Evolutionary conservation across 2,113 vertebrate genomes (phyloP).

Genomic region (Malurus melanocephalus): DNA sequence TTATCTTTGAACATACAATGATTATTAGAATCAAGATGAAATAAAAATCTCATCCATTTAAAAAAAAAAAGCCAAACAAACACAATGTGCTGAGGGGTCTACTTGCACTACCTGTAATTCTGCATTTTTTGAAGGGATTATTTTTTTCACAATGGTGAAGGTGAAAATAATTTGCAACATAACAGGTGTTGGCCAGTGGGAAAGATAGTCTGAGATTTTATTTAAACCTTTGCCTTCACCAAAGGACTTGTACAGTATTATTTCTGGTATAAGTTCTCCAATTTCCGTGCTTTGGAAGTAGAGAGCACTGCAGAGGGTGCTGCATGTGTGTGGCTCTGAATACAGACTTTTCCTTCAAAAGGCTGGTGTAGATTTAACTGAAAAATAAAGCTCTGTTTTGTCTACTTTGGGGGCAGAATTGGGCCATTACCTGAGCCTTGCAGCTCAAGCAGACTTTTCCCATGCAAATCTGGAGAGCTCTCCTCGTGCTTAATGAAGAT

Average conservation of each 20-base stretch:
- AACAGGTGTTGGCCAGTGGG: not conserved
- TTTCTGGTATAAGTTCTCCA: not conserved
- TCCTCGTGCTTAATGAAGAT: conserved; percentile 9
- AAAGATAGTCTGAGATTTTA: not conserved
- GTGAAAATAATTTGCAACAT: not conserved
- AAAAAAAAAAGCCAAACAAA: not conserved
- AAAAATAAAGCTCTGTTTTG: conserved; percentile 30
- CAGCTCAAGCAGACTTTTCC: conserved; percentile 16
- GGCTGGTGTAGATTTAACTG: not conserved
- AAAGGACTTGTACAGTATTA: not conserved
- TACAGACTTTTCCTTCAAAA: not conserved
- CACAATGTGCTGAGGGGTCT: not conserved
- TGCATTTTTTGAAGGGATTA: not conserved
- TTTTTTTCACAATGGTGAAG: not conserved
- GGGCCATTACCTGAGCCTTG: conserved; percentile 8
- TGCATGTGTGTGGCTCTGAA: not conserved
- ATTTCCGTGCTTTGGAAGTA: not conserved
- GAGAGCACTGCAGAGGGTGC: not conserved
- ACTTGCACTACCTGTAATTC: not conserved
- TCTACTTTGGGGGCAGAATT: conserved; percentile 7
- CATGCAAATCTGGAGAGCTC: conserved; percentile 29
- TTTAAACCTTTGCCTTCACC: not conserved
- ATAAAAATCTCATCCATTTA: not conserved
- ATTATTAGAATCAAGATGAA: not conserved
- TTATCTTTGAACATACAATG: not conserved